Conservation (phyloP, 2,888 invertebrate genomes). For the Orthosia cruda region DNA sequence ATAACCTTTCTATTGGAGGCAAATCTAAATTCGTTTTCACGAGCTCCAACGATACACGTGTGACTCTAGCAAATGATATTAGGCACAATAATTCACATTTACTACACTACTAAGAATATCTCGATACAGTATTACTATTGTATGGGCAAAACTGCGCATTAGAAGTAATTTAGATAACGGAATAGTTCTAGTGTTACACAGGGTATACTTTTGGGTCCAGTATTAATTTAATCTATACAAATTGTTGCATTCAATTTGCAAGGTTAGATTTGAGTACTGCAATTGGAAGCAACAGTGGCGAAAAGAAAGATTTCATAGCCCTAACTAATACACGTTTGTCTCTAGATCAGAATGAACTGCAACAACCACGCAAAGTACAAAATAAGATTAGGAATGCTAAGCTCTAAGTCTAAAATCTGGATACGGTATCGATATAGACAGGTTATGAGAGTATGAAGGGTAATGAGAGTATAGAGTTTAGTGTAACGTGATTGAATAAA, state of each 20-base stretch:
- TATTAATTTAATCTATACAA: not conserved
- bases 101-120: not conserved
- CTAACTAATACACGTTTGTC: not conserved
- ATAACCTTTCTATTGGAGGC: not conserved
- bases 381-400: not conserved
- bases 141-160: not conserved
- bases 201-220: too few relatives aligned
- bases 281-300: not conserved
- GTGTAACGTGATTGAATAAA: too few relatives aligned
- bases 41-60: not conserved
- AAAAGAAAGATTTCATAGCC: not conserved
- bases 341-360: not conserved
- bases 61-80: not conserved
- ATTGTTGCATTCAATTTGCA: not conserved
- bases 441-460: too few relatives aligned
- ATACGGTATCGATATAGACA: too few relatives aligned
- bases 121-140: not conserved
- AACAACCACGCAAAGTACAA: not conserved
- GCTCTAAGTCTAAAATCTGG: conserved; percentile 1
- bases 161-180: not conserved
- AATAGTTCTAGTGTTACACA: not conserved
- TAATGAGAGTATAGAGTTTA: too few relatives aligned
- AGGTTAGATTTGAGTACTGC: not conserved
- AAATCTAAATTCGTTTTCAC: not conserved
- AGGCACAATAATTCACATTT: not conserved